Evolutionary conservation across 2,797 vertebrate genomes (phyloP), one percentile per base, ranked within the genome.

Genomic region (Mastacembelus armatus): DNA sequence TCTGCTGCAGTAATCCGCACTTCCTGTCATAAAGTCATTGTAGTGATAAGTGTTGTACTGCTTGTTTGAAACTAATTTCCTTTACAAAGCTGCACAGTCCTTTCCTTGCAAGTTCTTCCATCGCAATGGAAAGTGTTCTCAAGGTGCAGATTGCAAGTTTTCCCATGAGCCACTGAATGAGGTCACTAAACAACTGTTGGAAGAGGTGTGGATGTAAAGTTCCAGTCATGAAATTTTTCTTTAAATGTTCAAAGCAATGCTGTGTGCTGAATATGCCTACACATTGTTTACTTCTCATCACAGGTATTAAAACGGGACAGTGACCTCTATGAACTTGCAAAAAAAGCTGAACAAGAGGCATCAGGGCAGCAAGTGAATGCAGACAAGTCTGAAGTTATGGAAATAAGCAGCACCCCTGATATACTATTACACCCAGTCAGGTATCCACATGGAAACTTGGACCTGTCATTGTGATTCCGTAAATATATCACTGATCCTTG

Each of bases 51-150:
- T 15, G 5, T 21, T 48, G 7, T 27, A 7, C 26, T 51, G 21
- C 0, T 26, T 7, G 43, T 58, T 18, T 10, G 10, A 43, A 39
- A 36, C 16, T 33, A 1, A n/a, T 74, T 79, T 93, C 94, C 95
- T 97, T 95, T 80, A 96, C 84, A 35, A 44, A 52, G 39, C 67
- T 65, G 70, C 77, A 98, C 94, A 93, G 93, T 95, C 96, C 42
- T 96, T 96, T 85, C 97, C 97, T 19, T 98, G 97, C 86, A 98
- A 97, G 91, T 97, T 95, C 78, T 97, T 95, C 85, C 96, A 98
- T 32, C 92, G 83, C 32, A 93, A 81, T 77, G 92, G 93, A 57
- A 93, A 90, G 15, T 98, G 97, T 80, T 91, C 85, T 24, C 92
- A 96, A 74, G 94, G 92, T 77, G 92, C 89, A 22, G 91, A 93